These are phyloP conservation scores for Apamea monoglypha DNA, from an alignment of 2,888 invertebrate genomes.

Conservation along the genomic window DNA sequence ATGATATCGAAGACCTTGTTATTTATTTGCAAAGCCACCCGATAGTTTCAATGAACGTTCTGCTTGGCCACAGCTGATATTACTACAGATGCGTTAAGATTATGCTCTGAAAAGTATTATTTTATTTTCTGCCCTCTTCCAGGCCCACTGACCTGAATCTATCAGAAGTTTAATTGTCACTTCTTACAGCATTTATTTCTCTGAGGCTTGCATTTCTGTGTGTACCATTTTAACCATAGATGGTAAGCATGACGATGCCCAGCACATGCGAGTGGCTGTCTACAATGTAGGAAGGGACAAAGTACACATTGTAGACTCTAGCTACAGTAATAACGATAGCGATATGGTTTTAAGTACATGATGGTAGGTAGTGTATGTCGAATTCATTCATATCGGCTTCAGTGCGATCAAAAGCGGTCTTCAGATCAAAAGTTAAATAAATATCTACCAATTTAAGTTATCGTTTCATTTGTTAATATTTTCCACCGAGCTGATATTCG, in stretches of 20 bases:
- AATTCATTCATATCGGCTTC: conserved; percentile 9
- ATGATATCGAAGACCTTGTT: conserved; percentile 77
- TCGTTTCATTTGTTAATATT: conserved; percentile 21
- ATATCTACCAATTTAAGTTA: conserved; percentile 24
- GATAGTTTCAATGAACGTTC: conserved; percentile 55
- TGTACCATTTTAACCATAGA: not conserved
- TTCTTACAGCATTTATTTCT: not conserved
- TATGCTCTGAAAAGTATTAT: not conserved
- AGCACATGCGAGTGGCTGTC: not conserved
- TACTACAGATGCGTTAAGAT: conserved; percentile 1
- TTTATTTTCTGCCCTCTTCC: not conserved
- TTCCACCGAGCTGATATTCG: conserved; percentile 3
- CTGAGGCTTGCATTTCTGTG: not conserved
- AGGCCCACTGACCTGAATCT: not conserved
- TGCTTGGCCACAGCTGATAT: conserved; percentile 43
- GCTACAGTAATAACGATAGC: too few species aligned
- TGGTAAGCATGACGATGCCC: not conserved
- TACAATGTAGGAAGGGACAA: not conserved
- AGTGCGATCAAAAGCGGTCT: conserved; percentile 12
- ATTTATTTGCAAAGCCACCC: conserved; percentile 74
- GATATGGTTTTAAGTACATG: too few species aligned
- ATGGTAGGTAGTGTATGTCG: not conserved
- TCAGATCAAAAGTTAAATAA: conserved; percentile 47
- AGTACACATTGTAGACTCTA: too few species aligned
- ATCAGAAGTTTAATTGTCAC: not conserved